These are phyloP conservation scores for Syngnathus acus DNA, from an alignment of 2,797 vertebrate species.

Conservation along the genomic window DNA sequence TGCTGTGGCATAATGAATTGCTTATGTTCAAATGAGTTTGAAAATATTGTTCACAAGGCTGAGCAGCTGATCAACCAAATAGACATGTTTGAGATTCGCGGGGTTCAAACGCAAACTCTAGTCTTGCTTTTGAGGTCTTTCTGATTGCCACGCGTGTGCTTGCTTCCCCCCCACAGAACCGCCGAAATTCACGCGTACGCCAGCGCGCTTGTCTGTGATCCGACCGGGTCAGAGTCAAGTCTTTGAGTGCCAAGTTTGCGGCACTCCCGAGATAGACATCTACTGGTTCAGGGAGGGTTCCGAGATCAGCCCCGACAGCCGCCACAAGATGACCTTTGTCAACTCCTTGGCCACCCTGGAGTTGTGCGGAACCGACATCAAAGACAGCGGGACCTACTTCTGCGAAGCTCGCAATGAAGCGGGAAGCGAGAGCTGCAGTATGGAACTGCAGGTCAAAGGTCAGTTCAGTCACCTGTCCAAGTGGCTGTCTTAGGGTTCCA, in stretches of 20 bases:
- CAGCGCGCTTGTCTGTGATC: conserved; percentile 80
- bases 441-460: conserved; percentile 98
- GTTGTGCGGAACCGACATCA: conserved; percentile 70
- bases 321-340: conserved; percentile 73
- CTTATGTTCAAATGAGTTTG: not conserved
- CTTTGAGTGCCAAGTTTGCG: conserved; percentile 89
- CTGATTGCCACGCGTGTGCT: conserved; percentile 6
- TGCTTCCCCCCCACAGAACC: conserved; percentile 73
- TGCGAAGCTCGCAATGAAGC: conserved; percentile 95
- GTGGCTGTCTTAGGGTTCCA: not conserved
- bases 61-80: not conserved
- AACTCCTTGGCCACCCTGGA: conserved; percentile 84
- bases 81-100: not conserved
- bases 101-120: conserved; percentile 13
- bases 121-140: not conserved
- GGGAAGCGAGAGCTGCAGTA: conserved; percentile 91
- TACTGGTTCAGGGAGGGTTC: conserved; percentile 93
- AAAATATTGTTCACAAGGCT: not conserved
- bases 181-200: conserved; percentile 86
- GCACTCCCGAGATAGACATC: conserved; percentile 88
- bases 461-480: conserved; percentile 44
- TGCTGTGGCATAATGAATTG: not conserved
- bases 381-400: conserved; percentile 85
- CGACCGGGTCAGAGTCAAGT: conserved; percentile 79
- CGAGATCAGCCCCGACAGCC: conserved; percentile 77